These are phyloP conservation scores for Odontamblyopus lacepedii DNA, from an alignment of 2,797 vertebrate genomes.

Conservation along the genomic window DNA sequence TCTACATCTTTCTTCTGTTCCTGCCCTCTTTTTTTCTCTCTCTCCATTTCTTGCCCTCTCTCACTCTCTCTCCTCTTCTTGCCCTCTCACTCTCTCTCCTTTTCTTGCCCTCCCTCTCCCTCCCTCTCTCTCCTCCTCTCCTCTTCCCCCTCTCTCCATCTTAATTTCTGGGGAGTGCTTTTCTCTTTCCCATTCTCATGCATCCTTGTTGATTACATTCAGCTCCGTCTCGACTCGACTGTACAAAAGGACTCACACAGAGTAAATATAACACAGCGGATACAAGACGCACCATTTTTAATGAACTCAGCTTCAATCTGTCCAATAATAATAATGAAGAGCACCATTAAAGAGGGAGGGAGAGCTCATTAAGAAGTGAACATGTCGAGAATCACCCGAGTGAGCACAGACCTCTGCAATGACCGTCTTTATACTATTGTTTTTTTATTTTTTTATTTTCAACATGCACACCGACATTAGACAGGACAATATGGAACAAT, in stretches of 20 bases:
- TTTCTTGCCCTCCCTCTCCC: too few species aligned
- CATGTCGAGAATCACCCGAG: neutral
- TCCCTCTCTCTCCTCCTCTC: neutral
- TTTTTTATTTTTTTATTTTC: too few species aligned
- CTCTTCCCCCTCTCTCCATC: neutral
- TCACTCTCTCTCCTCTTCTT: too few species aligned
- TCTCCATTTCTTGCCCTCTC: too few species aligned
- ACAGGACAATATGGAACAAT: too few species aligned
- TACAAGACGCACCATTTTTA: neutral
- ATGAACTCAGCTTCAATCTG: neutral
- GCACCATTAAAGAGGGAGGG: neutral
- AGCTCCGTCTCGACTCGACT: conserved; percentile 21
- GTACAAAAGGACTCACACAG: conserved; percentile 12
- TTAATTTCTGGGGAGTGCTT: conserved; percentile 12
- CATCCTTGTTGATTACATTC: conserved; percentile 27
- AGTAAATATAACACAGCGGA: conserved; percentile 16
- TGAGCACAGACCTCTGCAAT: neutral
- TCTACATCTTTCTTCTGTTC: too few species aligned
- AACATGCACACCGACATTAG: too few species aligned
- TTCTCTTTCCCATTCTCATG: conserved; percentile 17
- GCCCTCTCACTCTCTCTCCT: too few species aligned
- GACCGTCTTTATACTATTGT: too few species aligned
- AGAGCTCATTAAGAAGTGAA: neutral
- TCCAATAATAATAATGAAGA: neutral
- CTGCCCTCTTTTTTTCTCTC: too few species aligned